phyloP scores from a whole-genome alignment of 2,888 invertebrate genomes.

The Latheticus oryzae region DNA sequence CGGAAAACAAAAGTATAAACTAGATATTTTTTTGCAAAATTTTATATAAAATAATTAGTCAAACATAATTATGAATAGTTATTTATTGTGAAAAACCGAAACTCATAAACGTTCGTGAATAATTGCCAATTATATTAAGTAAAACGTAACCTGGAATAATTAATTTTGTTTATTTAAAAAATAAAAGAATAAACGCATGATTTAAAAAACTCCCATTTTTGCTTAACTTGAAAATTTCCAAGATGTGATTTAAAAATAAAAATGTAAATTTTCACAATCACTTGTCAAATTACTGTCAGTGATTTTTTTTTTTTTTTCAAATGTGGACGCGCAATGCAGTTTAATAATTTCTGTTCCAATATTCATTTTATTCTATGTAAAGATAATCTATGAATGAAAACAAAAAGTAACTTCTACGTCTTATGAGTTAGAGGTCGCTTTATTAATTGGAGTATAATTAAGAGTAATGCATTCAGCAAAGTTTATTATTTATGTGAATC shows the following conservation, averaged over 20 bases:
- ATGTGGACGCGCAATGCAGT: slow-evolving; percentile 14
- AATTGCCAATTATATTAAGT: too few species aligned
- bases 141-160: too few species aligned
- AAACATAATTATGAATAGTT: too few species aligned
- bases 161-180: too few species aligned
- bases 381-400: neutral
- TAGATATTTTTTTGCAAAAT: too few species aligned
- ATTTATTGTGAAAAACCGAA: too few species aligned
- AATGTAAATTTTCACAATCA: too few species aligned
- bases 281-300: slow-evolving; percentile 23
- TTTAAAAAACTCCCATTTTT: neutral
- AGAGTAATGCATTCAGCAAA: slow-evolving; percentile 56
- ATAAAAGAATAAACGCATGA: too few species aligned
- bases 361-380: slow-evolving; percentile 15
- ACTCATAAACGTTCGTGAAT: too few species aligned
- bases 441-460: slow-evolving; percentile 57
- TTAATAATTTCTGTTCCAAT: slow-evolving; percentile 23
- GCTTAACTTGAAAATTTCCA: slow-evolving; percentile 1
- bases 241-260: too few species aligned
- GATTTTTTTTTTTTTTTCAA: slow-evolving; percentile 13
- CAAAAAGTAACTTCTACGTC: slow-evolving; percentile 11
- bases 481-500: slow-evolving; percentile 58
- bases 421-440: slow-evolving; percentile 38
- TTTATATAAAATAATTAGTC: too few species aligned
- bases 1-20: too few species aligned